Evolutionary conservation across 2,888 invertebrate species (phyloP).

Genomic region (Drosophila aldrichi): DNA sequence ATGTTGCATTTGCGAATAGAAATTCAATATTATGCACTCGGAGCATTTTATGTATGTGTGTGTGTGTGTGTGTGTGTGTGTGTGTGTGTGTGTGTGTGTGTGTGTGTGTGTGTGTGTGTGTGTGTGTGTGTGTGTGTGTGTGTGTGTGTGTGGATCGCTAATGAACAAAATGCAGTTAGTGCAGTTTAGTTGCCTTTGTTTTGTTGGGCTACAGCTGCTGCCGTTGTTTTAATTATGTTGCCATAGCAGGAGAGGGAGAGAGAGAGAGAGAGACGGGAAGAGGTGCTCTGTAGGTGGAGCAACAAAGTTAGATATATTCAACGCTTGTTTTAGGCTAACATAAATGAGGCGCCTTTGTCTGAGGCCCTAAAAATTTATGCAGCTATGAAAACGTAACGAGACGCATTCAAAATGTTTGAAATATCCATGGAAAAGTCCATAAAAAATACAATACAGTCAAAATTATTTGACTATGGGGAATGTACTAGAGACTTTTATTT

Average conservation of each 20-base stretch:
- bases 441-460: background rate
- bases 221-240: constrained; percentile 56
- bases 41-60: constrained; percentile 16
- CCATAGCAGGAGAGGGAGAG: background rate
- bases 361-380: constrained; percentile 49
- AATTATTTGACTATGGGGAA: background rate
- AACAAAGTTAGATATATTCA: constrained; percentile 57
- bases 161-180: constrained; percentile 63
- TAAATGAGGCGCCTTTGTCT: constrained; percentile 59
- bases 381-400: constrained; percentile 61
- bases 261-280: background rate
- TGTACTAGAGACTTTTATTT: background rate
- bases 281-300: background rate
- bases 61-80: constrained; percentile 12
- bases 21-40: constrained; percentile 55
- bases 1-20: constrained; percentile 60
- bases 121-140: constrained; percentile 6
- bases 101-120: constrained; percentile 18
- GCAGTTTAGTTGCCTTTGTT: constrained; percentile 54
- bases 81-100: constrained; percentile 20
- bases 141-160: constrained; percentile 44
- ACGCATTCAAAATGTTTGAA: constrained; percentile 44
- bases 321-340: constrained; percentile 39
- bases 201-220: constrained; percentile 48
- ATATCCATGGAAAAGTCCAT: constrained; percentile 26